Conservation (phyloP, 2,113 vertebrate species). For the Trematomus loennbergii region DNA sequence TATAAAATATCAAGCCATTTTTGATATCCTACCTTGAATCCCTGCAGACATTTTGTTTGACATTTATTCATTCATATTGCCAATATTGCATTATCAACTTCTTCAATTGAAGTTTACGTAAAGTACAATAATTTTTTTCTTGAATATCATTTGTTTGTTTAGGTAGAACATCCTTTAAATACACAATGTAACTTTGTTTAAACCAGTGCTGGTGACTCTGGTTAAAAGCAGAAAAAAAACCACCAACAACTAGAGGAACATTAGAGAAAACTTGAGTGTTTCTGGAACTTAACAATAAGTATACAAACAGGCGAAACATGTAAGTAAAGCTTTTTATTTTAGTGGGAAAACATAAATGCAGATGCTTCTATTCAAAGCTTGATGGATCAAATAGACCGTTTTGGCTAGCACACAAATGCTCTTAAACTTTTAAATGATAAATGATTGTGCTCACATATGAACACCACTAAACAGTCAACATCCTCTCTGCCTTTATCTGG, state of each 20-base stretch:
- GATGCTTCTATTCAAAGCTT: neutral
- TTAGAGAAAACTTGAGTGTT: neutral
- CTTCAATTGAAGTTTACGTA: too few species aligned
- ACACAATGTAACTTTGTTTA: too few species aligned
- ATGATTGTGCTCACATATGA: conserved; percentile 20
- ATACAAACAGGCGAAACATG: neutral
- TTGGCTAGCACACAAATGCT: neutral
- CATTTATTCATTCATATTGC: neutral
- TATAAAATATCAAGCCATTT: neutral
- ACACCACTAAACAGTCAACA: conserved; percentile 9
- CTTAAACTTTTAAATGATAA: conserved; percentile 22
- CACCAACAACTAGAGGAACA: neutral
- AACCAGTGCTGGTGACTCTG: neutral
- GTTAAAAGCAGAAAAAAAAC: too few species aligned
- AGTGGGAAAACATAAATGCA: neutral
- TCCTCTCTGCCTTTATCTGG: conserved; percentile 63
- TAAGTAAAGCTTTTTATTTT: neutral
- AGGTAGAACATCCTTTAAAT: neutral
- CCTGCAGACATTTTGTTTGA: neutral
- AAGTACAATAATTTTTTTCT: too few species aligned
- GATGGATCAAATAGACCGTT: neutral
- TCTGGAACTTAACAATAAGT: neutral
- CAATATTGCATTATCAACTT: neutral
- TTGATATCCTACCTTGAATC: neutral
- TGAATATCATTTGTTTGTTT: neutral